A percentile compares a stretch with the other conserved stretches of the same genome.
Evolutionary conservation across 2,888 invertebrate genomes (phyloP).

Genomic region (Perizoma flavofasciatum): DNA sequence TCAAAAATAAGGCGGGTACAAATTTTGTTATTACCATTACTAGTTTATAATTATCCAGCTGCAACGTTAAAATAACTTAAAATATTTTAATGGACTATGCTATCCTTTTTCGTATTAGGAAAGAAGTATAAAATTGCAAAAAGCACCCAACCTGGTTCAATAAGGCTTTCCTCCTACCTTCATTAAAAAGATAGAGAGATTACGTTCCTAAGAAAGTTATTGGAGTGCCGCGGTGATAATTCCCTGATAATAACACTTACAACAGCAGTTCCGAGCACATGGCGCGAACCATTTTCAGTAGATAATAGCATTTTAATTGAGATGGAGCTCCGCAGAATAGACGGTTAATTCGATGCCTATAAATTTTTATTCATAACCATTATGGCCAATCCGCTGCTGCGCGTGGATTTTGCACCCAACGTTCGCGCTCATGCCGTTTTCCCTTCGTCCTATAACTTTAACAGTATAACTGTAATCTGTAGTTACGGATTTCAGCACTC

Average conservation of each 20-base stretch:
- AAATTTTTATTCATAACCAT: slow-evolving; percentile 72
- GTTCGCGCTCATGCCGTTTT: neutral
- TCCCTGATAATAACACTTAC: slow-evolving; percentile 60
- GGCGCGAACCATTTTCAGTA: slow-evolving; percentile 62
- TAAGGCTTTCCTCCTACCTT: slow-evolving; percentile 36
- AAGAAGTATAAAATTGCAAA: slow-evolving; percentile 17
- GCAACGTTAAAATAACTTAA: neutral
- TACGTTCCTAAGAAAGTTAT: slow-evolving; percentile 45
- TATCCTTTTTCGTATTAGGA: neutral
- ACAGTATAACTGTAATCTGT: neutral
- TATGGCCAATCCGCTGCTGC: slow-evolving; percentile 49
- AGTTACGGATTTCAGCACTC: slow-evolving; percentile 12
- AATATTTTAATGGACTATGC: too few species aligned
- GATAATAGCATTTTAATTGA: slow-evolving; percentile 76
- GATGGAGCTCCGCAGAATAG: slow-evolving; percentile 71
- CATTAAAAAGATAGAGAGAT: slow-evolving; percentile 32
- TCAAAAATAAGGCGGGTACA: too few species aligned
- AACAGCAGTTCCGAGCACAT: slow-evolving; percentile 57
- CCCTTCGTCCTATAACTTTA: neutral
- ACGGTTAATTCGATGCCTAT: slow-evolving; percentile 62
- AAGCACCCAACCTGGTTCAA: slow-evolving; percentile 39
- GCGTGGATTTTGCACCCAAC: slow-evolving; percentile 39
- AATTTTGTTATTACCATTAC: neutral
- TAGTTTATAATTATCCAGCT: neutral
- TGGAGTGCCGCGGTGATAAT: slow-evolving; percentile 47